Evolutionary conservation across 2,113 vertebrate species (phyloP).

Genomic region (Rhinogobius similis): DNA sequence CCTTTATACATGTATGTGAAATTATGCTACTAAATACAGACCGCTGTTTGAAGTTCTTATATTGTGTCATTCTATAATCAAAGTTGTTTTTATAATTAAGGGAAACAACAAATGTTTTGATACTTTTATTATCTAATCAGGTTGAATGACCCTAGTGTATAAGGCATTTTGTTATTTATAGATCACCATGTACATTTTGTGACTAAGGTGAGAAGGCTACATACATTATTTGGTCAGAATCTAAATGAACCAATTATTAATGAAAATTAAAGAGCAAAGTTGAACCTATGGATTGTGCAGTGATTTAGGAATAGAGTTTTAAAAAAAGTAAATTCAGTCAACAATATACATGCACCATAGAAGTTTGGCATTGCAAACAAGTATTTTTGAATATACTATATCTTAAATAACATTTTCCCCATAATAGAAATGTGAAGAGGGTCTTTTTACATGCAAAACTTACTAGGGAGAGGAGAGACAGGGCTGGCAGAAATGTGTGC

Average conservation of each 20-base stretch:
- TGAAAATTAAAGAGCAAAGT: slow-evolving; percentile 36
- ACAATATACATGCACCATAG: too few species aligned
- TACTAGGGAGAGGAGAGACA: too few species aligned
- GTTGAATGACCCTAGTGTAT: slow-evolving; percentile 76
- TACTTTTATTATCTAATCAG: slow-evolving; percentile 75
- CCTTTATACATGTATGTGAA: background rate
- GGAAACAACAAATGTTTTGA: slow-evolving; percentile 30
- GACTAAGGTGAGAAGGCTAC: slow-evolving; percentile 75
- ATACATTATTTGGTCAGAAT: slow-evolving; percentile 81
- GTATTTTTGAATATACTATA: background rate
- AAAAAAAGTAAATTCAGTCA: too few species aligned
- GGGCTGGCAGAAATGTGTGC: too few species aligned
- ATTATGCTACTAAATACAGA: slow-evolving; percentile 3
- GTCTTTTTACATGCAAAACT: too few species aligned
- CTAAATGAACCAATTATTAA: slow-evolving; percentile 71
- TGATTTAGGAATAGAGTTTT: too few species aligned
- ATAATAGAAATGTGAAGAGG: too few species aligned
- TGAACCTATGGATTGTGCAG: slow-evolving; percentile 42
- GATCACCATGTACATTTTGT: slow-evolving; percentile 72
- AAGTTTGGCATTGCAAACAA: slow-evolving; percentile 52
- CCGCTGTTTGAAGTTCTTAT: background rate
- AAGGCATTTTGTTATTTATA: slow-evolving; percentile 75
- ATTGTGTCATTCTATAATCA: too few species aligned
- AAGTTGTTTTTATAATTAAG: background rate
- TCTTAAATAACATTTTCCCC: too few species aligned